phyloP scores from a whole-genome alignment of 2,797 vertebrate species.

The Centroberyx gerrardi region DNA sequence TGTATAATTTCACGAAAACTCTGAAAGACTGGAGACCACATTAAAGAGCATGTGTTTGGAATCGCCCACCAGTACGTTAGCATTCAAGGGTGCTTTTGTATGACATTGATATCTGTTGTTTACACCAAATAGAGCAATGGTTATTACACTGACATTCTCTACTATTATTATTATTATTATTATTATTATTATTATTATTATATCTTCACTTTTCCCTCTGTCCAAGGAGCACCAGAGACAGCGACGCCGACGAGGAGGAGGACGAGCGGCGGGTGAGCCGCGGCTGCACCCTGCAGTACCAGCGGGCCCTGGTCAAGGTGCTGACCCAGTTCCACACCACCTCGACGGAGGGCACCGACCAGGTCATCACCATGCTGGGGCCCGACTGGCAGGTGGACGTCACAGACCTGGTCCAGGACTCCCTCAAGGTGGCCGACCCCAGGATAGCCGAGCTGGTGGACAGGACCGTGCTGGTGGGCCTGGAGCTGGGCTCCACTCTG shows the following conservation, averaged over 20 bases:
- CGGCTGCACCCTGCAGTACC: constrained; percentile 97
- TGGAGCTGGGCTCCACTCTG: constrained; percentile 91
- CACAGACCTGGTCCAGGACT: constrained; percentile 96
- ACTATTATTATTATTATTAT: background rate
- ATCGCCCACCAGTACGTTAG: too few relatives aligned
- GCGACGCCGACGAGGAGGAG: constrained; percentile 91
- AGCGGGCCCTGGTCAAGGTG: constrained; percentile 93
- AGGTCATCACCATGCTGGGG: constrained; percentile 98
- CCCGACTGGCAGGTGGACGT: constrained; percentile 98
- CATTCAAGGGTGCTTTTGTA: background rate
- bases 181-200: background rate
- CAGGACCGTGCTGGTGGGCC: constrained; percentile 91
- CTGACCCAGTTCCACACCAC: constrained; percentile 99
- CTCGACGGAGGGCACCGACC: constrained; percentile 92
- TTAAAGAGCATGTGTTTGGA: too few relatives aligned
- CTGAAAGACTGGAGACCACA: too few relatives aligned
- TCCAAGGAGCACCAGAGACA: constrained; percentile 88
- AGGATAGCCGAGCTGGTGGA: constrained; percentile 94
- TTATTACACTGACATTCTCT: background rate
- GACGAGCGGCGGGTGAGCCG: constrained; percentile 91
- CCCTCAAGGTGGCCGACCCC: constrained; percentile 92
- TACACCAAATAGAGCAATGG: too few relatives aligned
- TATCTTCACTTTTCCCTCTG: background rate
- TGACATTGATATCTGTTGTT: background rate
- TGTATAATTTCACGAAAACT: too few relatives aligned